Percentiles rank a stretch among this genome's conserved stretches.
phyloP scores from a whole-genome alignment of 2,113 vertebrate species.

The Scomber scombrus region DNA sequence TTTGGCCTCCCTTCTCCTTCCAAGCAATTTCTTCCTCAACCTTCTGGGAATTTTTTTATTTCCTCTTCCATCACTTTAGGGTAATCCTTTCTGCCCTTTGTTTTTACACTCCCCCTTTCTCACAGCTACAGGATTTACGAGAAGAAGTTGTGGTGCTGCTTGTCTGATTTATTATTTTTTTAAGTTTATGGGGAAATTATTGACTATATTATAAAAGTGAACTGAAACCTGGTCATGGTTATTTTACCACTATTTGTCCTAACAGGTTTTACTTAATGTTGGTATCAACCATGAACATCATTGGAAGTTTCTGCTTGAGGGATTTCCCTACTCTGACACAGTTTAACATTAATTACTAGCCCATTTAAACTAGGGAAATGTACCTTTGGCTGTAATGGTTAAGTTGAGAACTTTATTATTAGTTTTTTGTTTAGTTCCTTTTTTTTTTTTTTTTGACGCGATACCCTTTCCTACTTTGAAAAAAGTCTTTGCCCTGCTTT shows the following conservation, averaged over 20 bases:
- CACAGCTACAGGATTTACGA: not conserved
- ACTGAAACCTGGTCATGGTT: conserved; percentile 5
- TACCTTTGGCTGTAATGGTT: not conserved
- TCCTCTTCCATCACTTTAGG: conserved; percentile 3
- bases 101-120: not conserved
- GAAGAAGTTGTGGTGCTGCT: not conserved
- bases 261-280: not conserved
- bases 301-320: conserved; percentile 7
- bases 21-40: not conserved
- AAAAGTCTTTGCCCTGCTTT: not conserved
- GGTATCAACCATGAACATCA: not conserved
- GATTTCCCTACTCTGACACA: conserved; percentile 9
- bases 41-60: conserved; percentile 13
- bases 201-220: not conserved
- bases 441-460: not conserved
- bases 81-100: not conserved
- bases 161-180: not conserved
- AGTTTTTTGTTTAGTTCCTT: not conserved
- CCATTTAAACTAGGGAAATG: not conserved
- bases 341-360: not conserved
- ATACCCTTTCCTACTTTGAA: no score
- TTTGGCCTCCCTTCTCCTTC: no score
- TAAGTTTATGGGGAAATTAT: not conserved
- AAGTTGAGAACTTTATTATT: not conserved
- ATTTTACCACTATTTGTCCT: not conserved